Conservation (phyloP, 2,113 vertebrate species). For the Syrrhaptes paradoxus region DNA sequence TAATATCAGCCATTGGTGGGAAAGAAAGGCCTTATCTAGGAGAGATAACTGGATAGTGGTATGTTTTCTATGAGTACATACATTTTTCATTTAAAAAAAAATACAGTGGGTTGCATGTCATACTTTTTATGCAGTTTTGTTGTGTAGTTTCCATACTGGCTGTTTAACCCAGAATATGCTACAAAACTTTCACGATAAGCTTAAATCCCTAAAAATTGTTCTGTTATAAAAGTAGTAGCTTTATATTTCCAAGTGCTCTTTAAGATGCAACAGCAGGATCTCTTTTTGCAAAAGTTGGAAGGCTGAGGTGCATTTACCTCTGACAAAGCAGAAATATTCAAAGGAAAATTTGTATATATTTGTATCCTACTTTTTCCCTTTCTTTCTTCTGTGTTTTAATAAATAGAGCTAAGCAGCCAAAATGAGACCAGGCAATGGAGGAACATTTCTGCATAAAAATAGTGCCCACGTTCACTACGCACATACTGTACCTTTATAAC, state of each 20-base stretch:
- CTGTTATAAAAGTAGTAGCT: neutral
- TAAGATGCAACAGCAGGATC: neutral
- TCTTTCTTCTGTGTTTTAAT: neutral
- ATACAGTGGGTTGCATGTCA: neutral
- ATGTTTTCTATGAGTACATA: neutral
- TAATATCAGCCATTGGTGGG: neutral
- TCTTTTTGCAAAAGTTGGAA: neutral
- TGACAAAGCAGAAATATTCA: neutral
- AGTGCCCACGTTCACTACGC: accelerated
- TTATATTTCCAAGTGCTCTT: neutral
- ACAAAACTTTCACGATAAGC: neutral
- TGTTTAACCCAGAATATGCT: neutral
- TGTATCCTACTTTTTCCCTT: neutral
- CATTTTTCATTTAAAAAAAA: neutral
- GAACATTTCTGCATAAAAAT: neutral
- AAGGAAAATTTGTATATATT: neutral
- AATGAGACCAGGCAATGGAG: neutral
- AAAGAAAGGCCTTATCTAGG: neutral
- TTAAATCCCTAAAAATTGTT: neutral
- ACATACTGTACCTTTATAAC: neutral
- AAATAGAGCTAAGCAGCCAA: neutral
- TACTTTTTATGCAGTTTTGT: neutral
- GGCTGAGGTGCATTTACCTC: neutral
- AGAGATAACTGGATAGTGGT: neutral
- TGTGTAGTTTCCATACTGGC: neutral